Evolutionary conservation across 2,888 invertebrate genomes (phyloP).

Genomic region (Protonemura montana): DNA sequence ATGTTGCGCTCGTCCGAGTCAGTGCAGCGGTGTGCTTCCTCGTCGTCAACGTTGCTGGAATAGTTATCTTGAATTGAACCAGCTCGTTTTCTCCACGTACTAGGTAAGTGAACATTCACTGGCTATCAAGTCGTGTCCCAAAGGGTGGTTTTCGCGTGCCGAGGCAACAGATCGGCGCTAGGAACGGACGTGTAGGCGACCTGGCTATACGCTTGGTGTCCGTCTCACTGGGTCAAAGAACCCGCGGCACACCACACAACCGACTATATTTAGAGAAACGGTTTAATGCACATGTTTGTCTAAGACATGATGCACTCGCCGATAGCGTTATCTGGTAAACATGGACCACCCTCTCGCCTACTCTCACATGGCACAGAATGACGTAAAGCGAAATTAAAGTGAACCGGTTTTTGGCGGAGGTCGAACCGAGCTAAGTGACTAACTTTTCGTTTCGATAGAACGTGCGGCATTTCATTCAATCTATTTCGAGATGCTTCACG

Average conservation of each 20-base stretch:
- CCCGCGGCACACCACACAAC: not conserved
- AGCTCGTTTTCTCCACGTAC: conserved; percentile 37
- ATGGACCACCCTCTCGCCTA: not conserved
- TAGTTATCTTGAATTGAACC: conserved; percentile 21
- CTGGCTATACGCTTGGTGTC: not conserved
- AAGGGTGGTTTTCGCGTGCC: not conserved
- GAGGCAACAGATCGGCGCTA: not conserved
- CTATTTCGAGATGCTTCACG: not conserved
- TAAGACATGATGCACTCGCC: not conserved
- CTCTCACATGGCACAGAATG: not conserved
- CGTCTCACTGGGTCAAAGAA: conserved; percentile 31
- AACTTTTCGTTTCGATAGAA: not conserved
- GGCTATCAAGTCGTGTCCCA: not conserved
- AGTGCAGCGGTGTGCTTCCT: conserved; percentile 39
- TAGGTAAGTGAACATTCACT: conserved; percentile 31
- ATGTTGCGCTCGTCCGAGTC: conserved; percentile 35
- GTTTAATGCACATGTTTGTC: conserved; percentile 5
- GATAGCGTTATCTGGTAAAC: not conserved
- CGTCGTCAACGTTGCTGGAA: conserved; percentile 36
- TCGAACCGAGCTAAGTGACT: not conserved
- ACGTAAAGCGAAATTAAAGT: not conserved
- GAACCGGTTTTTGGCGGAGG: not conserved
- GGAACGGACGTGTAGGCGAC: not conserved
- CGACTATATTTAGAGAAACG: not conserved
- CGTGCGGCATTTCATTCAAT: not conserved